Percentiles rank a stretch among this genome's conserved stretches.
phyloP scores from a whole-genome alignment of 2,888 invertebrate genomes.

The Caenorhabditis sinica region DNA sequence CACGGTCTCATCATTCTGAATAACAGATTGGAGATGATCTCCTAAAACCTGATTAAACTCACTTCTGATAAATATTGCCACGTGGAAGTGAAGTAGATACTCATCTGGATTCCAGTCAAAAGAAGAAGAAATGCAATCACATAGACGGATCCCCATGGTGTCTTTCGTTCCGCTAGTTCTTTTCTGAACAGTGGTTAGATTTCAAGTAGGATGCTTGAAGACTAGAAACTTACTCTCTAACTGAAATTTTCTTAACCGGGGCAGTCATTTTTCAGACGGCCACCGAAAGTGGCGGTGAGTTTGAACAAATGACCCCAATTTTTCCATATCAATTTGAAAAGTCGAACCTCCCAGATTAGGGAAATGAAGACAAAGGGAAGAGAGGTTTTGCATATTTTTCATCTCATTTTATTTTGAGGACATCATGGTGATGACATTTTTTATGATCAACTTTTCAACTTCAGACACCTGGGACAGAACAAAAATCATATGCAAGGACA shows the following conservation, averaged over 20 bases:
- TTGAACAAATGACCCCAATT: slow-evolving; percentile 34
- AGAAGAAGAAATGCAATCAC: slow-evolving; percentile 63
- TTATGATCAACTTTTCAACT: slow-evolving; percentile 41
- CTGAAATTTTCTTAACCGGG: slow-evolving; percentile 44
- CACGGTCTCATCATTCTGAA: slow-evolving; percentile 64
- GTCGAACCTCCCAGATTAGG: slow-evolving; percentile 52
- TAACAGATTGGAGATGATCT: background rate
- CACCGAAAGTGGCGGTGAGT: background rate
- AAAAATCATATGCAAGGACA: background rate
- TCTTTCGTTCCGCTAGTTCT: slow-evolving; percentile 61
- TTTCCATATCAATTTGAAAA: slow-evolving; percentile 28
- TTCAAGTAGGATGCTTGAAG: background rate
- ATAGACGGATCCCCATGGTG: slow-evolving; percentile 72
- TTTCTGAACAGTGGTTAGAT: slow-evolving; percentile 13
- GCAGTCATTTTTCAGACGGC: slow-evolving; percentile 13
- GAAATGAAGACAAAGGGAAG: slow-evolving; percentile 10
- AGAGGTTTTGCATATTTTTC: slow-evolving; percentile 37
- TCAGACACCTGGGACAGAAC: slow-evolving; percentile 4
- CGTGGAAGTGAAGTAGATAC: slow-evolving; percentile 76
- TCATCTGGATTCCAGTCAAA: slow-evolving; percentile 70
- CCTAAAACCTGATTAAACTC: background rate
- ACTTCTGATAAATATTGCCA: slow-evolving; percentile 74
- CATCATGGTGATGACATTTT: slow-evolving; percentile 40
- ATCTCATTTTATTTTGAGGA: slow-evolving; percentile 21
- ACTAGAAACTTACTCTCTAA: slow-evolving; percentile 55